Evolutionary conservation across 2,113 vertebrate genomes (phyloP), one percentile per base, ranked within the genome.

Genomic region (Chinchilla lanigera): DNA sequence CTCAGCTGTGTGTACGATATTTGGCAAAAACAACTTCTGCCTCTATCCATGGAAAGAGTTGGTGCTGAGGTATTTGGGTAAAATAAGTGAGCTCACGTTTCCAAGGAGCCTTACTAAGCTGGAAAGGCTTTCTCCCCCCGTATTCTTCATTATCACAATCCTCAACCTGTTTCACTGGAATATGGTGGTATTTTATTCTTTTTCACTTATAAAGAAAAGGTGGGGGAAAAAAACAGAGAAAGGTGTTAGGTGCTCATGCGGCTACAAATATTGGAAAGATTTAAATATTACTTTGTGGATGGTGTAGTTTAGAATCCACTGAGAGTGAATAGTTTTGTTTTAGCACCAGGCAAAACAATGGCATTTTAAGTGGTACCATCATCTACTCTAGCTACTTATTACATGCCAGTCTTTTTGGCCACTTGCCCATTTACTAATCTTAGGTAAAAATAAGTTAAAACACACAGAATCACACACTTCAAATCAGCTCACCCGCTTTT

Each of bases 131-230:
- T 75, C 22, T 94, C 80, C 54, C 77, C 10, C 3, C 44, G 6
- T 47, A 33, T 87, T 94, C 63, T 88, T 84, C 5, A 13, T 47
- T 69, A 52, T 41, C 7, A 20, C 24, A 73, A 67, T 16, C 11
- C 5, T 17, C 7, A 77, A 7, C 1, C 24, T 92, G n/a, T 50
- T 84, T 92, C 63, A 7, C n/a, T 91, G 50, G 41, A 12, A 2
- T 35, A 56, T n/a, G 10, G 20, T 24, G 2, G 7, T 50, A 1
- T 71, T 8, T 56, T 38, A 60, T 20, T 24, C 86, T 93, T 84
- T 97, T 75, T 58, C 65, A 41, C 11, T 85, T 69, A 58, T 30
- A 78, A 85, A 92, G 60, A 89, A 86, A 90, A 84, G 3, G 20
- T 88, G 24, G 12, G 28, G 78, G 47, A 9, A 50, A 61, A 60